phyloP scores from a whole-genome alignment of 2,113 vertebrate species.

The Rhineura floridana region DNA sequence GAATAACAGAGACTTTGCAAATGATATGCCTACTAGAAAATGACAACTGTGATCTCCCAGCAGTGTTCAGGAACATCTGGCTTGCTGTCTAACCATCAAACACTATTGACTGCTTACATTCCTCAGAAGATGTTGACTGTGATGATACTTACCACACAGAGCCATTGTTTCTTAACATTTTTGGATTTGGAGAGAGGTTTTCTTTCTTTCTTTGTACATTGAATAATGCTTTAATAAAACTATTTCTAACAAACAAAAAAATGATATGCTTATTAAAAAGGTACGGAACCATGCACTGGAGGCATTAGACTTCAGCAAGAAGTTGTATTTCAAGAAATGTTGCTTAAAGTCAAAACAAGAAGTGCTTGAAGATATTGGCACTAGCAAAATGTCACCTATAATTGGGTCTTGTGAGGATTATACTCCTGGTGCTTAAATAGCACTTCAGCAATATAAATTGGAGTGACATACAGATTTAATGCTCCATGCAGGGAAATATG shows the following conservation, averaged over 20 bases:
- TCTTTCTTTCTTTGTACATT: too few species aligned
- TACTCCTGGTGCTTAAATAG: not conserved
- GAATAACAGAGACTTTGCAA: not conserved
- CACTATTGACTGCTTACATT: too few species aligned
- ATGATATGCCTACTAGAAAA: too few species aligned
- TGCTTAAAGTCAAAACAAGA: not conserved
- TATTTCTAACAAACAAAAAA: too few species aligned
- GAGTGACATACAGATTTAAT: not conserved
- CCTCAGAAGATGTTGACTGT: too few species aligned
- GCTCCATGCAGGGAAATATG: not conserved
- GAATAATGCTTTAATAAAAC: too few species aligned
- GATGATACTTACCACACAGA: too few species aligned
- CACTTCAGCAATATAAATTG: not conserved
- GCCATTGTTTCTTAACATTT: too few species aligned
- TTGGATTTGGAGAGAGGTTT: too few species aligned
- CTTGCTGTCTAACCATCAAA: too few species aligned
- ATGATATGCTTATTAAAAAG: not conserved
- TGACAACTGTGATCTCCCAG: too few species aligned
- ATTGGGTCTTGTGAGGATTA: not conserved
- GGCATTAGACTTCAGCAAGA: not conserved
- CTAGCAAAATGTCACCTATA: not conserved
- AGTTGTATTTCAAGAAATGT: not conserved
- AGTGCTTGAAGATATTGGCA: not conserved
- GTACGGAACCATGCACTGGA: not conserved
- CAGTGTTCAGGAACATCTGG: too few species aligned